phyloP scores from a whole-genome alignment of 2,888 invertebrate genomes.

The Pristionchus arcanus region DNA sequence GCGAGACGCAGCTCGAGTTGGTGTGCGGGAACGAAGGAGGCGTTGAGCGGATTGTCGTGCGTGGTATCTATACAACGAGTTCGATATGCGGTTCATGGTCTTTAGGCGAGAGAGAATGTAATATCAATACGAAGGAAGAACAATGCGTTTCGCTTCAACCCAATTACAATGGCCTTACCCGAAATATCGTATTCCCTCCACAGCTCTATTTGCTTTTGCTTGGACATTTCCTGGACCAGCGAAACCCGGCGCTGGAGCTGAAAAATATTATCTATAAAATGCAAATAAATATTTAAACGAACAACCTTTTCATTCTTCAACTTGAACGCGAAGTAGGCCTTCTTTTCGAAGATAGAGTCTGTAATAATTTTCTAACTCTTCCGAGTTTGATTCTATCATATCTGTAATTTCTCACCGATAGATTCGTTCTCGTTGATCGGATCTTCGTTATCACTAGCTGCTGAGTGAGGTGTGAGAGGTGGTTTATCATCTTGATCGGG shows the following conservation, averaged over 20 bases:
- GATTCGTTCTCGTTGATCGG: background rate
- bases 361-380: background rate
- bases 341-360: background rate
- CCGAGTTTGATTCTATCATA: background rate
- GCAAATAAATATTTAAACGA: background rate
- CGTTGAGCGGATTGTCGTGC: too few relatives aligned
- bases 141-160: too few relatives aligned
- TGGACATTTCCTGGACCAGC: background rate
- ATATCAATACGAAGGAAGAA: too few relatives aligned
- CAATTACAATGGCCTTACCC: background rate
- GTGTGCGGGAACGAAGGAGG: background rate
- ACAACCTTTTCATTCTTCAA: background rate
- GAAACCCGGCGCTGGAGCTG: background rate
- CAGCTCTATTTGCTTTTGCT: background rate
- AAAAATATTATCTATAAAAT: background rate
- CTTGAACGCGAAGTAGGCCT: slow-evolving; percentile 3
- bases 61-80: too few relatives aligned
- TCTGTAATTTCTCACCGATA: background rate
- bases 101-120: too few relatives aligned
- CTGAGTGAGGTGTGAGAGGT: too few relatives aligned
- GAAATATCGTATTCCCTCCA: background rate
- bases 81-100: too few relatives aligned
- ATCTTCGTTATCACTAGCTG: background rate
- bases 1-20: too few relatives aligned
- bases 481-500: too few relatives aligned